phyloP scores from a whole-genome alignment of 2,888 invertebrate species.

The Ophion slaviceki region DNA sequence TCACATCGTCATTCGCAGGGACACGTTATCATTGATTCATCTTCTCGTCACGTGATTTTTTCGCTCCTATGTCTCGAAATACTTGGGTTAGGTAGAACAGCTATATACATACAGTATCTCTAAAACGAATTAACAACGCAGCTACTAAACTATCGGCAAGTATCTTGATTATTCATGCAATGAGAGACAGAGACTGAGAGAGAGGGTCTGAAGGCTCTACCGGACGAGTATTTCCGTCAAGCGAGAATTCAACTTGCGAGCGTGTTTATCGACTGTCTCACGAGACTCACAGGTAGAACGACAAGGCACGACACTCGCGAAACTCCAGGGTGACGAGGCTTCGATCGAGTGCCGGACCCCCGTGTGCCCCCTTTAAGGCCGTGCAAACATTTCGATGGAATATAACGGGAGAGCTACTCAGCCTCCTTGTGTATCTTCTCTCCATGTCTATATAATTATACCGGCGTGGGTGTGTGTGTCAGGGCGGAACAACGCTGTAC shows the following conservation, averaged over 20 bases:
- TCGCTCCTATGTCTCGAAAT: not conserved
- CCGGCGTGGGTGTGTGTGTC: slow-evolving; percentile 18
- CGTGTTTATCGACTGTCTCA: slow-evolving; percentile 59
- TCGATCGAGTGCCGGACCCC: slow-evolving; percentile 47
- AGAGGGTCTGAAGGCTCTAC: slow-evolving; percentile 6
- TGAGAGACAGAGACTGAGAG: not conserved
- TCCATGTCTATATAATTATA: slow-evolving; percentile 22
- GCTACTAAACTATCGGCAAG: slow-evolving; percentile 35
- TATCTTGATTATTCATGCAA: slow-evolving; percentile 51
- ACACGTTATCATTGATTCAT: too few relatives aligned
- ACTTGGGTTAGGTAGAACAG: not conserved
- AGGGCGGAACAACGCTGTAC: slow-evolving; percentile 41
- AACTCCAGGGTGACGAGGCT: slow-evolving; percentile 26
- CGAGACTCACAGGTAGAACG: slow-evolving; percentile 31
- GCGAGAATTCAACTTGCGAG: slow-evolving; percentile 45
- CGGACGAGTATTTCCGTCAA: slow-evolving; percentile 50
- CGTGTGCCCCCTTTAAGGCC: slow-evolving; percentile 35
- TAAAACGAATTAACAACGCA: slow-evolving; percentile 35
- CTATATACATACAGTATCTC: not conserved
- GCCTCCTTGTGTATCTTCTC: slow-evolving; percentile 37
- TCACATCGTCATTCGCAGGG: too few relatives aligned
- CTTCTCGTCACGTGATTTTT: too few relatives aligned
- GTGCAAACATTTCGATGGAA: slow-evolving; percentile 58
- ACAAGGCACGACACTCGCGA: slow-evolving; percentile 43
- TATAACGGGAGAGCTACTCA: slow-evolving; percentile 52